A percentile compares a stretch with the other conserved stretches of the same genome.
These are phyloP conservation scores for Neoascia interrupta DNA, from an alignment of 2,888 invertebrate species.

Conservation along the genomic window DNA sequence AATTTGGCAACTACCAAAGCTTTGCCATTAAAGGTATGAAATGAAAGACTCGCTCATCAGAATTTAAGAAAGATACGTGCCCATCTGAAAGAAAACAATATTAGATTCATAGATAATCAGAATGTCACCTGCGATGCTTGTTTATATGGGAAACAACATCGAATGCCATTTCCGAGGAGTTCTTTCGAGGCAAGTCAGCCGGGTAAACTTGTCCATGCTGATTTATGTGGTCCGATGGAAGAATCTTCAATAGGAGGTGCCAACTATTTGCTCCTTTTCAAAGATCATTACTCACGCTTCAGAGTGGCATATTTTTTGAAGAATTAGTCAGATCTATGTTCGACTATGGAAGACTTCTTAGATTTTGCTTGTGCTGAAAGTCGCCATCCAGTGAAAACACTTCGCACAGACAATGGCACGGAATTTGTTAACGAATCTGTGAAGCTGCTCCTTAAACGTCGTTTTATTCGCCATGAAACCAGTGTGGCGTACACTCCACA, in stretches of 20 bases:
- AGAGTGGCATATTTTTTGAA: conserved; percentile 2
- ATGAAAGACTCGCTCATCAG: conserved; percentile 10
- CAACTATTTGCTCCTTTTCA: conserved; percentile 1
- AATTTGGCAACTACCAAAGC: no score
- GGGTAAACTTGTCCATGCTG: conserved; percentile 14
- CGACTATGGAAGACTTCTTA: not conserved
- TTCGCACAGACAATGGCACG: not conserved
- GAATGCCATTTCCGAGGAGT: conserved; percentile 13
- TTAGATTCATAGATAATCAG: conserved; percentile 10
- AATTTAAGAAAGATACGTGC: conserved; percentile 11
- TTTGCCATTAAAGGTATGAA: no score
- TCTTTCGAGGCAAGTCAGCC: conserved; percentile 13
- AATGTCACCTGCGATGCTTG: conserved; percentile 28
- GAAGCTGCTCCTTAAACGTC: not conserved
- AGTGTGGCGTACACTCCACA: conserved; percentile 27
- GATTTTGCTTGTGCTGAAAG: not conserved
- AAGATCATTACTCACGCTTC: conserved; percentile 4
- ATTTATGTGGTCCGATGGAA: conserved; percentile 20
- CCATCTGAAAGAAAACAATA: conserved; percentile 19
- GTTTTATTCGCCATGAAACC: conserved; percentile 13
- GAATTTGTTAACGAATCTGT: not conserved
- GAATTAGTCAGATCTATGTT: conserved; percentile 51
- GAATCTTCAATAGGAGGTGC: conserved; percentile 11
- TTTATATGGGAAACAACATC: conserved; percentile 10
- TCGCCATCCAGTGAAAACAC: not conserved